A percentile compares a stretch with the other conserved stretches of the same genome.
Evolutionary conservation across 1,140 invertebrate genomes (phyloP).

Genomic region (Drosophila kepulauana): DNA sequence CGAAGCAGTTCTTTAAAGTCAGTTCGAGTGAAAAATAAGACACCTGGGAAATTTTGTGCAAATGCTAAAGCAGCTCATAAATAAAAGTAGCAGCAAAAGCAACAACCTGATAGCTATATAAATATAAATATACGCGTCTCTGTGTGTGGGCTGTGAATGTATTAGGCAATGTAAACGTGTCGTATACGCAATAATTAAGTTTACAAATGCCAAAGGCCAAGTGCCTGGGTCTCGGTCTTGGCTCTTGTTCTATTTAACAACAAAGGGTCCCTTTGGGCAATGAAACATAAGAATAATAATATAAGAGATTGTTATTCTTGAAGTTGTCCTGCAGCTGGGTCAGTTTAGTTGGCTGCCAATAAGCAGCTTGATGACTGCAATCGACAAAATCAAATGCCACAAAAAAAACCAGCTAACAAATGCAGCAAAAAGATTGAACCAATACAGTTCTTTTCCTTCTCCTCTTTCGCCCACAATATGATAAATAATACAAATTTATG

Average conservation of each 20-base stretch:
- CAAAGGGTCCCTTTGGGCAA: conserved; percentile 31
- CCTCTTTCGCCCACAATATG: not conserved
- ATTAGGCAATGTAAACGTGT: conserved; percentile 19
- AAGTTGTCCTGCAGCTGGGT: too few species aligned
- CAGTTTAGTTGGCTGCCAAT: not conserved
- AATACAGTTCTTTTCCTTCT: not conserved
- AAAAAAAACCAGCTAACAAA: conserved; percentile 22
- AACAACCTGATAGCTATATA: conserved; percentile 1
- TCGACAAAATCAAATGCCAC: conserved; percentile 24
- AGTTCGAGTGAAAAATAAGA: conserved; percentile 39
- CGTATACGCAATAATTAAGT: conserved; percentile 51
- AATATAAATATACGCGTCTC: conserved; percentile 3
- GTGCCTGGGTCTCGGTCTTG: not conserved
- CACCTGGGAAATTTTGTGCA: conserved; percentile 62
- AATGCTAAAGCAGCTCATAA: conserved; percentile 48
- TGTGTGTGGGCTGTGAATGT: not conserved
- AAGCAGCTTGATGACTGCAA: not conserved
- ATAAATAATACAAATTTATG: conserved; percentile 57
- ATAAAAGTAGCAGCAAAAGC: conserved; percentile 29
- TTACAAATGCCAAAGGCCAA: conserved; percentile 29
- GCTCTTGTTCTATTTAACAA: conserved; percentile 12
- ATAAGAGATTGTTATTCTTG: too few species aligned
- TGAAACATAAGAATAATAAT: conserved; percentile 11
- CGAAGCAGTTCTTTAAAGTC: conserved; percentile 25
- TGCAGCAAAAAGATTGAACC: conserved; percentile 1